Base-by-base conservation (phyloP, 2,888 invertebrate genomes). In the Cerastoderma edule region DNA sequence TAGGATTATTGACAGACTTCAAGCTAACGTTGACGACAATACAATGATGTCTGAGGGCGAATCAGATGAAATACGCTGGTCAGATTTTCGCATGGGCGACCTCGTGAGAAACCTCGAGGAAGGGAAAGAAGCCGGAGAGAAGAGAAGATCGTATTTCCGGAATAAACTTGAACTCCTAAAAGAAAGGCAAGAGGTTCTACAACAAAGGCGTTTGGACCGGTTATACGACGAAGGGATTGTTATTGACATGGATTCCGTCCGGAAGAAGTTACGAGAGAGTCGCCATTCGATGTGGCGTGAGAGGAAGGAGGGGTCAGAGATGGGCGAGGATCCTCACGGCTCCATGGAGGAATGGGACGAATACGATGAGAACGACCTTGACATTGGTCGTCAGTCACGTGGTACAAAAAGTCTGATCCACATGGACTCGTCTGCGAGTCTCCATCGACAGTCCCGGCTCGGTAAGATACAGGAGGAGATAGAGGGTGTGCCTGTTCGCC, bases 261-360 rank as follows among this genome's bases (percentile, higher is more conserved):
- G 27, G 24, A n/a, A 39, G 39, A 5, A 24, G 27, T 22, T 39
- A 35, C n/a, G 60, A n/a, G 32, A 60, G 16, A 33, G 32, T 57
- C 24, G 57, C 16, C 33, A 32, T 33, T n/a, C 60, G 6, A 22
- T 33, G 35, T 39, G 35, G 35, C 32, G 39, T 5, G 60, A 60
- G 39, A 35, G 33, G 39, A 60, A 60, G 24, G 60, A 60, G 2
- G 60, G 60, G 13, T 39, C 60, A 13, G 39, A 60, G 10, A 39
- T 39, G 4, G 24, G n/a, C 39, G 60, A 60, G 8, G 60, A 60
- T 5, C 24, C 19, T 2, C n/a, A 60, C 19, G 60, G 39, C 2
- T 60, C 60, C 30, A 39, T 22, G 33, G 60, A 60, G 24, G 60
- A 60, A 24, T 35, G 35, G 60, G 60, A 60, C 10, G 60, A 60